Conservation (phyloP, 2,888 invertebrate species). For the Junonia oenone region DNA sequence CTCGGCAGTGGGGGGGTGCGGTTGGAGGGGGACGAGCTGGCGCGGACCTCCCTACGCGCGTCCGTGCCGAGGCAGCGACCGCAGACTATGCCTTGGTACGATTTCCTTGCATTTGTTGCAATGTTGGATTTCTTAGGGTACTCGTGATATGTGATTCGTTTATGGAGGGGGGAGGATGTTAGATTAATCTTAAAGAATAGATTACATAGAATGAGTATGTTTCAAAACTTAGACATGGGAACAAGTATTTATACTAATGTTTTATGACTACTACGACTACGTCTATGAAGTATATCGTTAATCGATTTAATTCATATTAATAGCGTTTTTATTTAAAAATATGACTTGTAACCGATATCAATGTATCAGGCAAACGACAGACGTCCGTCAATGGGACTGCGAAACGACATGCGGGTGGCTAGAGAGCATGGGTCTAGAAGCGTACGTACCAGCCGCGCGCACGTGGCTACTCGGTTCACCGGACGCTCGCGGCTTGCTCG, state of each 20-base stretch:
- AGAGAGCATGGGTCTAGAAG: constrained; percentile 85
- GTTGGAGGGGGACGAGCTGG: constrained; percentile 84
- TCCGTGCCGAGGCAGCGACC: constrained; percentile 85
- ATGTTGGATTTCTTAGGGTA: too few species aligned
- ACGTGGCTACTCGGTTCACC: constrained; percentile 91
- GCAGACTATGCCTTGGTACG: constrained; percentile 51
- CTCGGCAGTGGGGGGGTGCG: constrained; percentile 83
- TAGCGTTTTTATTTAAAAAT: neutral
- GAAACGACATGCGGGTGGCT: constrained; percentile 92
- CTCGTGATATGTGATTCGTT: too few species aligned
- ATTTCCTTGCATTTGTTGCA: neutral
- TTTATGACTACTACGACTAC: too few species aligned
- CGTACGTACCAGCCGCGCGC: constrained; percentile 88
- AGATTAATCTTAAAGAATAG: too few species aligned
- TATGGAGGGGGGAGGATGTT: too few species aligned
- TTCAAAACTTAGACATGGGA: too few species aligned
- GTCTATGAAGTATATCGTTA: too few species aligned
- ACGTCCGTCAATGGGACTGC: constrained; percentile 89
- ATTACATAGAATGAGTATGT: too few species aligned
- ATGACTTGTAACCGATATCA: neutral
- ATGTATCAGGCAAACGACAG: constrained; percentile 83
- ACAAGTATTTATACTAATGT: too few species aligned
- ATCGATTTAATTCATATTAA: too few species aligned
- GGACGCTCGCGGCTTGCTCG: constrained; percentile 80
- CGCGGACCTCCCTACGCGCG: constrained; percentile 86